These are phyloP conservation scores for Tipula confusa DNA, from an alignment of 2,888 invertebrate genomes.

Conservation along the genomic window DNA sequence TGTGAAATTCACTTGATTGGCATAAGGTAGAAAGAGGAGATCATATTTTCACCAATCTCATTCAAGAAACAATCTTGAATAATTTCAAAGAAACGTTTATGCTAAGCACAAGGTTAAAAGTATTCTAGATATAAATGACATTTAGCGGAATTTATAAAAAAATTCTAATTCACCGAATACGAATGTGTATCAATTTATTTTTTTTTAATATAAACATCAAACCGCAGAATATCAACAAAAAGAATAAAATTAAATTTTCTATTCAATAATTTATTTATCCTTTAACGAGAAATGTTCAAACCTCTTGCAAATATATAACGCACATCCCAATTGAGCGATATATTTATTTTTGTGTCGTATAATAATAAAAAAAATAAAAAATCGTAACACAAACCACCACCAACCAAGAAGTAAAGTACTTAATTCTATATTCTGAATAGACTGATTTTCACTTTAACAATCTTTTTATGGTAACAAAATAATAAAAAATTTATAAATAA, in stretches of 20 bases:
- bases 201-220: not conserved
- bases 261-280: conserved; percentile 25
- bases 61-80: too few relatives aligned
- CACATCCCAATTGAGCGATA: not conserved
- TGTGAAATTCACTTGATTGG: too few relatives aligned
- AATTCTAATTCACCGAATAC: not conserved
- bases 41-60: too few relatives aligned
- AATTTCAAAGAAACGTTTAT: too few relatives aligned
- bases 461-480: conserved; percentile 26
- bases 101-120: too few relatives aligned
- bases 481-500: conserved; percentile 15
- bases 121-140: too few relatives aligned
- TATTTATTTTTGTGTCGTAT: not conserved
- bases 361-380: not conserved
- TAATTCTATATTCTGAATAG: conserved; percentile 38
- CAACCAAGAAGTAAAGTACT: conserved; percentile 35
- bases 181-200: not conserved
- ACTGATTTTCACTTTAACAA: conserved; percentile 37
- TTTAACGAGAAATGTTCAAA: not conserved
- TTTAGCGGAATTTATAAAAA: too few relatives aligned
- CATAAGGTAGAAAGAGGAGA: too few relatives aligned
- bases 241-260: not conserved
- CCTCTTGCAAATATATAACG: not conserved
- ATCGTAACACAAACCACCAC: not conserved
- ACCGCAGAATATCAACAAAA: conserved; percentile 3